These are phyloP conservation scores for Mesembrinibis cayennensis DNA, from an alignment of 2,113 vertebrate species.

Conservation along the genomic window DNA sequence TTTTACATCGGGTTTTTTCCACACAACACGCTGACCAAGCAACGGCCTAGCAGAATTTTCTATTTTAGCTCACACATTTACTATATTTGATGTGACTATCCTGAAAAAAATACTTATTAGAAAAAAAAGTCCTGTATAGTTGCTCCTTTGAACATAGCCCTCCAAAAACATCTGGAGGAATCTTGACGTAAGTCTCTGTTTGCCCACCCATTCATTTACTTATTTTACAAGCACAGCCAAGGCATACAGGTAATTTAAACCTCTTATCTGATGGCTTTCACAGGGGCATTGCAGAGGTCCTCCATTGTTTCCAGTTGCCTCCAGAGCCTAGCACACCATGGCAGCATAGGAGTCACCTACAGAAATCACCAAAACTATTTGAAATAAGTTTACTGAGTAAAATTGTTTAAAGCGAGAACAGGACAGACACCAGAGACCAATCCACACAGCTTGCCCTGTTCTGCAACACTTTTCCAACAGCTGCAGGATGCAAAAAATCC, in stretches of 20 bases:
- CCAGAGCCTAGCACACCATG: neutral
- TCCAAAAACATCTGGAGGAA: neutral
- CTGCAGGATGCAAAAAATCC: neutral
- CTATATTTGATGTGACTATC: neutral
- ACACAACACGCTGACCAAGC: neutral
- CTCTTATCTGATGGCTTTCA: neutral
- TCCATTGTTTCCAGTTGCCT: neutral
- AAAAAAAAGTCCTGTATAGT: neutral
- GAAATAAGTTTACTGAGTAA: neutral
- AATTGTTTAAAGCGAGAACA: neutral
- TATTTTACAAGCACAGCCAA: neutral
- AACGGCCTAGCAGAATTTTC: neutral
- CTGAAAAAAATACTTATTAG: neutral
- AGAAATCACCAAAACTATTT: neutral
- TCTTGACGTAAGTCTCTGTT: rapidly evolving
- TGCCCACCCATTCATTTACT: neutral
- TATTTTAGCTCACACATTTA: neutral
- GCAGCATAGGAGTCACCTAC: neutral
- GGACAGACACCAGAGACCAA: neutral
- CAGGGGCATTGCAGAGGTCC: neutral
- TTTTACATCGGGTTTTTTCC: neutral
- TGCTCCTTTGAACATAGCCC: neutral
- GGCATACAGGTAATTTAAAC: neutral
- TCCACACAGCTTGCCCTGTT: neutral
- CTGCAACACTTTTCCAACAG: neutral